Conservation (phyloP, 1,140 invertebrate genomes). For the Drosophila burlai region DNA sequence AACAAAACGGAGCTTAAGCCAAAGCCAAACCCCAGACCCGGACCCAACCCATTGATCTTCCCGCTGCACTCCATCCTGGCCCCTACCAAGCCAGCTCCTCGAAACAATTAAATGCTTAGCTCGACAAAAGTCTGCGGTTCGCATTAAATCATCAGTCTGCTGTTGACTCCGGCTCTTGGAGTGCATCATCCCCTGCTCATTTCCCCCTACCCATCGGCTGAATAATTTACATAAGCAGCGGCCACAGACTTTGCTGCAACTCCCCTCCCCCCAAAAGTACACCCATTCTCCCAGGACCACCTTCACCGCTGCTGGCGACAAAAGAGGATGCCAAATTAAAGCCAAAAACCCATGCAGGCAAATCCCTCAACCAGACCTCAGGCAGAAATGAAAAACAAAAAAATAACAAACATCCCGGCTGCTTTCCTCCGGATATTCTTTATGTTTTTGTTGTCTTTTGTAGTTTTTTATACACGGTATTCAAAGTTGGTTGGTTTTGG, state of each 20-base stretch:
- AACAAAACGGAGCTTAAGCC: slow-evolving; percentile 3
- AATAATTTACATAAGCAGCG: slow-evolving; percentile 84
- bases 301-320: slow-evolving; percentile 36
- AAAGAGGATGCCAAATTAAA: slow-evolving; percentile 75
- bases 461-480: slow-evolving; percentile 28
- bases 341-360: slow-evolving; percentile 77
- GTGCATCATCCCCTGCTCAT: slow-evolving; percentile 32
- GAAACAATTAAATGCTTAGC: slow-evolving; percentile 83
- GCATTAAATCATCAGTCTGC: slow-evolving; percentile 82
- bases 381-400: slow-evolving; percentile 41
- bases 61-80: not conserved
- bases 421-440: slow-evolving; percentile 32
- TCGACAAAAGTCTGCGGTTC: slow-evolving; percentile 81
- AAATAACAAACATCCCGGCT: slow-evolving; percentile 42
- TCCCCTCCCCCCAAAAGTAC: not conserved
- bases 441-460: slow-evolving; percentile 23
- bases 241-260: slow-evolving; percentile 65
- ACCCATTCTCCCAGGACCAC: slow-evolving; percentile 5
- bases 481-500: not conserved
- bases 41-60: slow-evolving; percentile 21
- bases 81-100: slow-evolving; percentile 43
- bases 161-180: slow-evolving; percentile 51
- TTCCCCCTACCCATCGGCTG: slow-evolving; percentile 48
- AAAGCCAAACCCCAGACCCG: not conserved
- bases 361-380: slow-evolving; percentile 72